Evolutionary conservation across 92 coral and sea anemone genomes (phyloP), one percentile per base, ranked within the genome.

Genomic region (Paramuricea clavata): DNA sequence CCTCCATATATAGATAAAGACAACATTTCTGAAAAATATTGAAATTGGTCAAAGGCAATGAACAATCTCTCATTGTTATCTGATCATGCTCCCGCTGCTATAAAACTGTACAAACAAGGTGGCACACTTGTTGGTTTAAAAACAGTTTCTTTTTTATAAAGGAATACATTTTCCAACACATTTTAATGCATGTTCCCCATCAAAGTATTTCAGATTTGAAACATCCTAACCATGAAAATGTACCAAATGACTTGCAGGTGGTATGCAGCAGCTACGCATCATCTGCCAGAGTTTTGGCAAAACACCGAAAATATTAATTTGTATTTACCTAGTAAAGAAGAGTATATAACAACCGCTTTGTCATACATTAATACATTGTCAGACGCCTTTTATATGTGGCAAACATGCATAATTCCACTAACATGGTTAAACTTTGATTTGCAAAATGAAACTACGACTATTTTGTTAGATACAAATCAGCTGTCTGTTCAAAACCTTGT

Each of bases 111-210:
- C 33, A 31, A 10, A 9, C 4, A 60, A 3, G 83, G 83, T 3
- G 28, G 6, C n/a, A 78, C 83, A 1, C 52, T 78, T 0, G 83
- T 78, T 1, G 71, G 71, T 0, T 19, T 78, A 17, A 56, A 78
- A 59, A 56, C 21, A 11, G 5, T 56, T n/a, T 78, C 83, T 9
- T 64, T 13, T 56, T 56, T 56, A 78, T 49, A 39, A 26, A 17
- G 0, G 50, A 32, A 15, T 59, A 31, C 33, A 56, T 56, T 78
- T 59, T 78, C 32, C 72, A 78, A 13, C 12, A 78, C 0, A 8
- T 56, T 4, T 21, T 78, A 0, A 32, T 78, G 71, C 28, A 78
- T 59, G 12, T 12, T 9, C 71, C 83, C 28, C 83, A 78, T 39
- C 3, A 6, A 17, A 0, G 2, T 11, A 3, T 50, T 8, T 9